Evolutionary conservation across 2,888 invertebrate species (phyloP).

Genomic region (Pedicia rivosa): DNA sequence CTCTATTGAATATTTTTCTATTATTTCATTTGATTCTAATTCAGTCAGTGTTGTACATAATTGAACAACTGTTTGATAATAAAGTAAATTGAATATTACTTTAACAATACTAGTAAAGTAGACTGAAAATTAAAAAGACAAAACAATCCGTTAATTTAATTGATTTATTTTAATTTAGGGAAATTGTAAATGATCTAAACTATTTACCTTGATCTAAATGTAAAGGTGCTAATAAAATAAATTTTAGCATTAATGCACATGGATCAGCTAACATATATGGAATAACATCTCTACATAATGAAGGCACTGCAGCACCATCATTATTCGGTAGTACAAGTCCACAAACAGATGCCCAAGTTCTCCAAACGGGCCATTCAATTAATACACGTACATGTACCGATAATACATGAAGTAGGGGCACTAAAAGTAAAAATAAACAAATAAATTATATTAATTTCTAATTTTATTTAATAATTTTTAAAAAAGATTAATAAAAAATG

Average conservation of each 20-base stretch:
- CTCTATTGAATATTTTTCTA: constrained; percentile 19
- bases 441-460: constrained; percentile 7
- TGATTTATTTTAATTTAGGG: neutral
- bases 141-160: neutral
- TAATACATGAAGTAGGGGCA: constrained; percentile 75
- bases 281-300: constrained; percentile 35
- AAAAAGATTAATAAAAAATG: too few species aligned
- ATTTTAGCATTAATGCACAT: constrained; percentile 68
- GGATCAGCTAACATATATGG: constrained; percentile 81
- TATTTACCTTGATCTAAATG: constrained; percentile 74
- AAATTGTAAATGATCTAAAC: too few species aligned
- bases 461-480: neutral
- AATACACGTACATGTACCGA: constrained; percentile 71
- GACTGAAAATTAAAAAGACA: constrained; percentile 37
- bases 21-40: constrained; percentile 40
- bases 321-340: constrained; percentile 24
- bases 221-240: constrained; percentile 69
- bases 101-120: constrained; percentile 80
- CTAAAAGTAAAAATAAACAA: constrained; percentile 33
- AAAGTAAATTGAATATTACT: constrained; percentile 73
- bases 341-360: constrained; percentile 29
- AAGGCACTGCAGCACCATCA: constrained; percentile 25
- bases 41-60: constrained; percentile 52
- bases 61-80: constrained; percentile 77
- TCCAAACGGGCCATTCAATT: constrained; percentile 40